Conservation (phyloP, 1,140 invertebrate genomes). For the Conopomorpha cramerella region DNA sequence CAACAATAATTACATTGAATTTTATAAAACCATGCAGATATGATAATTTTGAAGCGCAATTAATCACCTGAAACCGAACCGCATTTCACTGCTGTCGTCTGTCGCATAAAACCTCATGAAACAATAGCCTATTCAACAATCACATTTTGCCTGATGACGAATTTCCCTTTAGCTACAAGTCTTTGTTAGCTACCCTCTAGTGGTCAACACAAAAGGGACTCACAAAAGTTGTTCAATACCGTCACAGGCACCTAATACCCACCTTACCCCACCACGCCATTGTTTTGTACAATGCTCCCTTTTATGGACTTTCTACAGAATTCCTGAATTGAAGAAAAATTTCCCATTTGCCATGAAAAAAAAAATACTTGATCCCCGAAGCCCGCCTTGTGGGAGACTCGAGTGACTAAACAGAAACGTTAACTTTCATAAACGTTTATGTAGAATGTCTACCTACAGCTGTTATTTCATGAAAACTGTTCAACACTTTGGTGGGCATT, state of each 20-base stretch:
- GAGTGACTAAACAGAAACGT: neutral
- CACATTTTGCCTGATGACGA: slow-evolving; percentile 50
- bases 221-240: slow-evolving; percentile 57
- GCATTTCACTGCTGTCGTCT: slow-evolving; percentile 54
- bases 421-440: neutral
- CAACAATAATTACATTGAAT: slow-evolving; percentile 25
- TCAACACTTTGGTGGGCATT: neutral
- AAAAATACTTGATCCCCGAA: no score
- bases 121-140: no score
- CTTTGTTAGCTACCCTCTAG: slow-evolving; percentile 45
- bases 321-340: no score
- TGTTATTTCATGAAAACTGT: neutral
- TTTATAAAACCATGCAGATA: no score
- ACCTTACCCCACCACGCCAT: slow-evolving; percentile 42
- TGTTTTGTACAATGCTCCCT: slow-evolving; percentile 57
- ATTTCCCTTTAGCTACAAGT: slow-evolving; percentile 53
- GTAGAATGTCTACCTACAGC: no score
- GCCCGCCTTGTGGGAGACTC: neutral
- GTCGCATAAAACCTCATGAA: no score
- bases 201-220: slow-evolving; percentile 56
- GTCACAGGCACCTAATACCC: slow-evolving; percentile 46
- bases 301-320: slow-evolving; percentile 56
- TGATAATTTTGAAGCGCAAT: slow-evolving; percentile 48
- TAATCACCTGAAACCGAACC: no score
- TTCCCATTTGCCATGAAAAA: no score